Conservation (phyloP, 2,888 invertebrate genomes). For the Therioaphis trifolii region DNA sequence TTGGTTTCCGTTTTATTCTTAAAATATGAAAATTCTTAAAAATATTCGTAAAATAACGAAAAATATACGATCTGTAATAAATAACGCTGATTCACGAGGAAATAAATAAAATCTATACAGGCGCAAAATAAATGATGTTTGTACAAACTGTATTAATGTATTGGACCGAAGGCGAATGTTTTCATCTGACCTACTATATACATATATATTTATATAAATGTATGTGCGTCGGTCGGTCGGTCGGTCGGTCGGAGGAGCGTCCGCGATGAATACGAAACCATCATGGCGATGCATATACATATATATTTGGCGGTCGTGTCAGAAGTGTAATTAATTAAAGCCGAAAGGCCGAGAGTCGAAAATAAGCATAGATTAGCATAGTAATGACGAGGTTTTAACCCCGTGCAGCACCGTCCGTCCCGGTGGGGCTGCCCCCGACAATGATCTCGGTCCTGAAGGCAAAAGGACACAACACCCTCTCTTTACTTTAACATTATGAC, state of each 20-base stretch:
- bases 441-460: slow-evolving; percentile 53
- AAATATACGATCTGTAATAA: no score
- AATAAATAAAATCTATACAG: no score
- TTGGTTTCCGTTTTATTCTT: no score
- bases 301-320: slow-evolving; percentile 20
- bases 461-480: slow-evolving; percentile 48
- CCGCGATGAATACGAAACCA: neutral
- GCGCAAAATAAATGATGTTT: no score
- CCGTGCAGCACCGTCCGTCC: neutral
- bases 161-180: no score
- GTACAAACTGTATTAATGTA: no score
- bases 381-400: slow-evolving; percentile 58
- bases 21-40: no score
- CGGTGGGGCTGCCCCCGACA: neutral
- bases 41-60: no score
- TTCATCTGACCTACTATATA: neutral
- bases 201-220: no score
- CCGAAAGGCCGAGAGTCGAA: slow-evolving; percentile 49
- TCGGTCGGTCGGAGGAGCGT: neutral
- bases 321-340: slow-evolving; percentile 49
- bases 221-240: neutral
- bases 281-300: neutral
- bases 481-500: slow-evolving; percentile 43
- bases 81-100: no score
- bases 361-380: slow-evolving; percentile 62